Evolutionary conservation across 1,140 invertebrate genomes (phyloP), one percentile per base, ranked within the genome.

Genomic region (Drosophila yakuba): DNA sequence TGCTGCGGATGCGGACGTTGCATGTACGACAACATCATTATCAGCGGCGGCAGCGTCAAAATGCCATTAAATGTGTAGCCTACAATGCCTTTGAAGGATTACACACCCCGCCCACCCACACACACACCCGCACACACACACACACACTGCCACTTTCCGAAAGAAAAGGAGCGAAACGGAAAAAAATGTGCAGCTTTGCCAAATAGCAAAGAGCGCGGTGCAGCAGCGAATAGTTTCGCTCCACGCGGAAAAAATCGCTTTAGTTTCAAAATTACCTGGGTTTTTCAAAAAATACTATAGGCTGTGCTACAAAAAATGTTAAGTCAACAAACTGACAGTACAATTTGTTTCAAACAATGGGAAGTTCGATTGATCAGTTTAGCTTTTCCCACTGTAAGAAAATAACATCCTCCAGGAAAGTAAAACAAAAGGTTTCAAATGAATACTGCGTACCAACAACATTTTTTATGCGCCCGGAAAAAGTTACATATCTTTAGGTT

Each of bases 41-140:
- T 85, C 83, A 84, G 72, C 74, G 80, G 80, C 84, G 78, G 78
- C 80, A 85, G 82, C 80, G 82, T 85, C 83, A 85, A 85, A 85
- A 88, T 85, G 82, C 84, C 69, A 85, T 85, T 88, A 85, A 85
- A 78, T 88, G 81, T 86, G 82, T 82, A 78, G 78, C 67, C 78
- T 62, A 84, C 81, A 86, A 85, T 85, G 78, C 78, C 79, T 82
- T 85, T 88, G 82, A 85, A 82, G 82, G 82, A 82, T 85, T 85
- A 86, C 74, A 78, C 63, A 72, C 50, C 4, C 25, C 25, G 0
- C 25, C 25, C 25, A 25, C 25, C 3, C 23, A 25, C 25, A 25
- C 59, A 58, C 51, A 43, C 59, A 52, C 35, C 23, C 61, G 28
- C 39, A 72, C 47, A 60, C 38, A 39, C 47, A 60, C 38, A 39